A percentile compares a stretch with the other conserved stretches of the same genome.
phyloP scores from a whole-genome alignment of 2,888 invertebrate genomes.

The Osmoderma eremita region DNA sequence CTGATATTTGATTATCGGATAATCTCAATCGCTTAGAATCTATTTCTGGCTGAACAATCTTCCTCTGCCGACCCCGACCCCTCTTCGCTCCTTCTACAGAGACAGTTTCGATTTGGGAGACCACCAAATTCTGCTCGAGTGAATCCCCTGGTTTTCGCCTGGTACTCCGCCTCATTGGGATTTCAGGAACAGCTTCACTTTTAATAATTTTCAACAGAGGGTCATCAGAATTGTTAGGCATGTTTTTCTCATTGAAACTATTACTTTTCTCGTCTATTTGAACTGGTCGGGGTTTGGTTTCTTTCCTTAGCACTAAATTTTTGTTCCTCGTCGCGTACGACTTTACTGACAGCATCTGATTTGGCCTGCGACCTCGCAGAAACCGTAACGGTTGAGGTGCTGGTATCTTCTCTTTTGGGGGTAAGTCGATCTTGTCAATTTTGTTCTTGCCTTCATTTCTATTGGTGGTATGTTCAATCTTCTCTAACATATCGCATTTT shows the following conservation, averaged over 20 bases:
- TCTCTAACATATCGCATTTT: constrained; percentile 13
- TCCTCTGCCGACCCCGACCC: constrained; percentile 6
- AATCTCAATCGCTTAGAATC: constrained; percentile 32
- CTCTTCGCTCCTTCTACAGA: neutral
- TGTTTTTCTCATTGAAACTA: neutral
- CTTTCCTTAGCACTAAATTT: constrained; percentile 29
- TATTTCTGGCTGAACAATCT: neutral
- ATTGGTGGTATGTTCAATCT: neutral
- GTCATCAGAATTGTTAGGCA: neutral
- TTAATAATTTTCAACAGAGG: constrained; percentile 18
- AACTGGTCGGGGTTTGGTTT: constrained; percentile 7
- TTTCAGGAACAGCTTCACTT: constrained; percentile 20
- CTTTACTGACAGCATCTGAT: constrained; percentile 29
- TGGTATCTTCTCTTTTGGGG: neutral
- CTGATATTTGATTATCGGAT: constrained; percentile 20
- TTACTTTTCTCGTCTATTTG: constrained; percentile 3
- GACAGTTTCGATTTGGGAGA: neutral
- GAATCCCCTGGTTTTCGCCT: constrained; percentile 30
- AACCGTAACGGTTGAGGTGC: constrained; percentile 17
- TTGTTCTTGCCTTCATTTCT: neutral
- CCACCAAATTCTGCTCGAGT: neutral
- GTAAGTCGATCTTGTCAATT: neutral
- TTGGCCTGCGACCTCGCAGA: constrained; percentile 18
- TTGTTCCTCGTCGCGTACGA: constrained; percentile 29
- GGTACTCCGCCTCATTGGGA: constrained; percentile 22